Base-by-base conservation (phyloP, 2,113 vertebrate species). In the Corapipo altera region DNA sequence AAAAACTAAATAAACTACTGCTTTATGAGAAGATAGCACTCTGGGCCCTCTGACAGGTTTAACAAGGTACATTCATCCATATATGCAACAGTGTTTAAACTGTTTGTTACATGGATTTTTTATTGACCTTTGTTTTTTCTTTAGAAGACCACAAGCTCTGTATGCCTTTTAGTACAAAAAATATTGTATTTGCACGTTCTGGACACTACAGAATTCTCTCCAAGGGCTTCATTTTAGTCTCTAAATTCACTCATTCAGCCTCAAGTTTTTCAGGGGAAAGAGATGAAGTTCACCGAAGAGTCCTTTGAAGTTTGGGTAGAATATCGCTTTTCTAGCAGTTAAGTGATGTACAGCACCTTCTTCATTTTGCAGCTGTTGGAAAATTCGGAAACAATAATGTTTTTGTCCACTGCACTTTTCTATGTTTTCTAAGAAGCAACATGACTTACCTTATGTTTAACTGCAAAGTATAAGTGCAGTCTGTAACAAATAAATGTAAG, bases 401-500 rank as follows among this genome's bases (percentile, higher is more conserved):
- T 95, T 57, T 88, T 87, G 78, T 94, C 90, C 1, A 0, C 93
- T 95, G 88, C 92, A 95, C 94, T 95, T 96, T 95, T 96, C 91
- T 96, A 11, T 97, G 97, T 95, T 90, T 85, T 48, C 86, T 72
- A 54, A 81, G 94, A 91, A 91, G 93, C 88, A 94, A 96, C 94
- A 79, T 88, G 93, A 96, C 94, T 94, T 96, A 92, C 79, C 76
- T 91, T 58, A 51, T 96, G 95, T 96, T 95, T 96, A 88, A 90
- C 79, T 65, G 59, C 54, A 37, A 94, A 92, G 77, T 72, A 89
- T 93, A 97, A 98, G 98, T 98, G 89, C 95, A 96, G 97, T 93
- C 95, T 98, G 98, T 98, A 98, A 98, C 98, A 98, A 98, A 98
- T 97, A 97, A 97, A 98, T 98, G 97, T 97, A 98, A 97, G 98